Conservation (phyloP, 2,113 vertebrate genomes). For the Pseudonaja textilis region DNA sequence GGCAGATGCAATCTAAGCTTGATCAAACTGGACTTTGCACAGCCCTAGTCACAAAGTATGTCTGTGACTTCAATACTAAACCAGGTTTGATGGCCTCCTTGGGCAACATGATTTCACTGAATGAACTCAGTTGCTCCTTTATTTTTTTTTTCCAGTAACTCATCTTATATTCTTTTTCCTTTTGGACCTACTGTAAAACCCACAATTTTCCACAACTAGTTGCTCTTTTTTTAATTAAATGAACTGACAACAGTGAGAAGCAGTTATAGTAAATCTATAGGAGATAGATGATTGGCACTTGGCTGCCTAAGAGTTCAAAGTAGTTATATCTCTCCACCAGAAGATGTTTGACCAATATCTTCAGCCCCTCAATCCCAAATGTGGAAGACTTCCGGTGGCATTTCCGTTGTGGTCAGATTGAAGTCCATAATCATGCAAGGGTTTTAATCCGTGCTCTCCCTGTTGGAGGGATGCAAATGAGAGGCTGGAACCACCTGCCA, state of each 20-base stretch:
- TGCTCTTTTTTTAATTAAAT: not conserved
- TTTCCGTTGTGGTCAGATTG: no score
- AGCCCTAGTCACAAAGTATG: not conserved
- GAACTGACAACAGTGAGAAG: not conserved
- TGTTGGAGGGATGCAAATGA: no score
- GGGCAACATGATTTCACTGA: not conserved
- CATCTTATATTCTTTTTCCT: not conserved
- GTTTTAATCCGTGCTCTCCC: no score
- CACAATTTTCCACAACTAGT: not conserved
- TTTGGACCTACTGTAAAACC: not conserved
- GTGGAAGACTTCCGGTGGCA: no score
- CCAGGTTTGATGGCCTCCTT: not conserved
- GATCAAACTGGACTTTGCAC: not conserved
- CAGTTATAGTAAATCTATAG: not conserved
- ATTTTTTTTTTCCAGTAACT: not conserved
- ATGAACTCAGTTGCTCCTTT: not conserved
- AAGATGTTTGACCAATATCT: not conserved
- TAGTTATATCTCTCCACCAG: not conserved
- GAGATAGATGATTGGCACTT: not conserved
- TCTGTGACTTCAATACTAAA: not conserved
- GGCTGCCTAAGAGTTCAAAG: not conserved
- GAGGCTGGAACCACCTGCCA: no score
- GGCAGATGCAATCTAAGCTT: not conserved
- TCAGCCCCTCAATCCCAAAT: not conserved
- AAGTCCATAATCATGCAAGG: no score